A percentile compares a stretch with the other conserved stretches of the same genome.
phyloP scores from a whole-genome alignment of 2,113 vertebrate species.

The Syrrhaptes paradoxus region DNA sequence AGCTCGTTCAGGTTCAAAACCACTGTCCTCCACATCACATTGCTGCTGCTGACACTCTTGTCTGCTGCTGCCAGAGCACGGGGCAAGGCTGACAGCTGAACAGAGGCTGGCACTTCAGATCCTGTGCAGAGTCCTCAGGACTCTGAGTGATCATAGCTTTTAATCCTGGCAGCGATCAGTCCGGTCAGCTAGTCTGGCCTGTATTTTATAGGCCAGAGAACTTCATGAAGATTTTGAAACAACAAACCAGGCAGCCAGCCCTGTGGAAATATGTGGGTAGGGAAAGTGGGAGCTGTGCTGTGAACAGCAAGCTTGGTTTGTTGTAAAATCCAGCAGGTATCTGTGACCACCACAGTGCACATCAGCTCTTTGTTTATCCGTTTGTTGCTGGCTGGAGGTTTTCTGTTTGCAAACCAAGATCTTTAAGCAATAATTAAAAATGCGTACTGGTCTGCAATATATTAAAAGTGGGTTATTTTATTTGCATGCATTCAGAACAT shows the following conservation, averaged over 20 bases:
- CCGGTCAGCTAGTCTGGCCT: background rate
- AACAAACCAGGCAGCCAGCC: background rate
- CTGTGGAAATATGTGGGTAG: accelerated
- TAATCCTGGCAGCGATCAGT: background rate
- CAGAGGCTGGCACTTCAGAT: background rate
- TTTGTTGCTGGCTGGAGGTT: background rate
- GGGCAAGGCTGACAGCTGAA: background rate
- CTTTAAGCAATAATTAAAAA: background rate
- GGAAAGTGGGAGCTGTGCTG: background rate
- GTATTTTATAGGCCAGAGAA: background rate
- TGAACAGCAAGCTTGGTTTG: background rate
- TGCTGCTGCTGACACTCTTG: background rate
- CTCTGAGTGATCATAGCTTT: accelerated
- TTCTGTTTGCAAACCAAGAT: background rate
- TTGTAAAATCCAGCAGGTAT: background rate
- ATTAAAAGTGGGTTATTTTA: background rate
- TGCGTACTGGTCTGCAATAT: background rate
- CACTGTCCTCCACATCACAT: background rate
- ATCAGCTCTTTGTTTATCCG: background rate
- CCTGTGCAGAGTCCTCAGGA: background rate
- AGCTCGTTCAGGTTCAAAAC: background rate
- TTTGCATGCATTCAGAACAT: background rate
- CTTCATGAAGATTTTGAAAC: background rate
- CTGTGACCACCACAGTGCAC: background rate
- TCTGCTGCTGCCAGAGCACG: accelerated